Base-by-base conservation (phyloP, 1,140 invertebrate species). In the Neomicropteryx cornuta region DNA sequence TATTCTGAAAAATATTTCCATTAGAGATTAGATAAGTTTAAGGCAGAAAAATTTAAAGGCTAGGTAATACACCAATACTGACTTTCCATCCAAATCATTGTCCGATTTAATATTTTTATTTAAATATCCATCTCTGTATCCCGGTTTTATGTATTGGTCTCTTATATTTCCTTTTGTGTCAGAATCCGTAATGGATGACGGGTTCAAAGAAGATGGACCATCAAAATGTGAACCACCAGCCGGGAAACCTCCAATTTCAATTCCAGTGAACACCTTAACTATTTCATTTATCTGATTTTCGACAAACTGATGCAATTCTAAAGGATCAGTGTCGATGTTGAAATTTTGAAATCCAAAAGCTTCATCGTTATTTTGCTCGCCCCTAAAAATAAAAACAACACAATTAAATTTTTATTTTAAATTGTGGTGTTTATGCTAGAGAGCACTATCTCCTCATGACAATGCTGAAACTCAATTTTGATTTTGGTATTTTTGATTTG, bases 71-170 rank as follows among this genome's bases (percentile, higher is more conserved):
- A 3, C 19, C 20, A 43, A 35, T 4, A 31, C 65, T 50, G 58
- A 72, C 70, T 62, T 62, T 59, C 63, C 66, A 60, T 74, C 71
- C 21, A 74, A 42, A 52, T 68, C 64, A 32, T 44, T 39, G 52
- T 74, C 72, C 18, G 46, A 23, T 49, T 60, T 63, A 8, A 50
- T 38, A 24, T 47, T 6, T 27, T 44, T 23, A 6, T 23, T 33
- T 32, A 47, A 17, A 33, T 42, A 36, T 21, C 42, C 35, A 5
- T 44, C 18, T 37, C 59, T 48, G 47, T 54, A 56, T 35, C 56
- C 54, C 0, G 50, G 48, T 46, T 71, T 71, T 8, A 74, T 44
- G 46, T 67, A 53, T 33, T 60, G 44, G 41, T 72, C 61, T 16
- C 68, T 47, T 28, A 70, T 52, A 45, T 46, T 41, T 27, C 18